These are phyloP conservation scores for Hanleya hanleyi DNA, from an alignment of 2,888 invertebrate genomes.

Conservation along the genomic window DNA sequence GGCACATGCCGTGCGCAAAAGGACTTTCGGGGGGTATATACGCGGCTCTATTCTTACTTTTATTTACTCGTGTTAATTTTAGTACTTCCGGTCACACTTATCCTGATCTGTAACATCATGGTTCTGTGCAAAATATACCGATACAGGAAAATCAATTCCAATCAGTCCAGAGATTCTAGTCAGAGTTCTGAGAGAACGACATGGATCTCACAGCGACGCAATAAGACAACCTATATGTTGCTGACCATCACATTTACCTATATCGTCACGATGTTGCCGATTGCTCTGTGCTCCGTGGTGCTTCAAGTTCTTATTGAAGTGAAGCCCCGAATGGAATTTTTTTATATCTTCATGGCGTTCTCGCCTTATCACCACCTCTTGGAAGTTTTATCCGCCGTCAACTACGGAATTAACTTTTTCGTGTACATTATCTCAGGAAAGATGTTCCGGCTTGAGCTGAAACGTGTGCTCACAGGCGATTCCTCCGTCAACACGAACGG, in stretches of 20 bases:
- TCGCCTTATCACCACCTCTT: conserved; percentile 27
- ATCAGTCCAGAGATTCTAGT: background rate
- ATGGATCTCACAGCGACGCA: background rate
- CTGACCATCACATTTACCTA: conserved; percentile 41
- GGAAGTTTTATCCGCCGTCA: conserved; percentile 39
- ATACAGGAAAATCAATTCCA: conserved; percentile 15
- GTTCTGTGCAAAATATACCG: conserved; percentile 38
- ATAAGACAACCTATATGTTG: conserved; percentile 45
- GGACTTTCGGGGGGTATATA: conserved; percentile 28
- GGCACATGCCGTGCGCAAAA: conserved; percentile 10
- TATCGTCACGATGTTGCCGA: conserved; percentile 37
- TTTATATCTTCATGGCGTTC: conserved; percentile 14
- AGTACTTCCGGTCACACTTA: conserved; percentile 40
- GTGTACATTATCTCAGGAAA: conserved; percentile 43
- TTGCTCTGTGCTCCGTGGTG: conserved; percentile 34
- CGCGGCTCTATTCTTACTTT: conserved; percentile 39
- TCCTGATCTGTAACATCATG: conserved; percentile 39
- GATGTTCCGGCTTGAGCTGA: conserved; percentile 38
- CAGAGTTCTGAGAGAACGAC: background rate
- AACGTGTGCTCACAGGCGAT: background rate
- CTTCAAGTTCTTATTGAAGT: conserved; percentile 29
- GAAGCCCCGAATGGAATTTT: conserved; percentile 16
- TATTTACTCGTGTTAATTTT: conserved; percentile 44
- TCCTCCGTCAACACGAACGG: background rate
- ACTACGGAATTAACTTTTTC: conserved; percentile 44